A percentile compares a stretch with the other conserved stretches of the same genome.
These are phyloP conservation scores for Tigriopus japonicus DNA, from an alignment of 1,140 invertebrate genomes.

Conservation along the genomic window DNA sequence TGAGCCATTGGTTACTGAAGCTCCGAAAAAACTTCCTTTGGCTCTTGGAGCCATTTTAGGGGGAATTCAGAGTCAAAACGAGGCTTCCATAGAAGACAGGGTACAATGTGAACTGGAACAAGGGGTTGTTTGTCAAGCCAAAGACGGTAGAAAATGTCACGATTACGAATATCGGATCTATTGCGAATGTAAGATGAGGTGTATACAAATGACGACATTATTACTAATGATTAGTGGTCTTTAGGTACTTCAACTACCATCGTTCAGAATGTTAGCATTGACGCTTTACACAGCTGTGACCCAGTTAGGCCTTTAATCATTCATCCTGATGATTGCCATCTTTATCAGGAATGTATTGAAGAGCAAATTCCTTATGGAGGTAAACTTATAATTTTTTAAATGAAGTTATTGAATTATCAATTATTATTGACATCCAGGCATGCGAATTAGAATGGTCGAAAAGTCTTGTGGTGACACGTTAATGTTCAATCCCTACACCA, in stretches of 20 bases:
- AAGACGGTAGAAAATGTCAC: conserved; percentile 22
- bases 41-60: too few relatives aligned
- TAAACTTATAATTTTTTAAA: too few relatives aligned
- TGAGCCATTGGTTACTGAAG: conserved; percentile 34
- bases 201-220: too few relatives aligned
- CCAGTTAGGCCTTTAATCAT: neutral
- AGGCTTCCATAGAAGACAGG: conserved; percentile 36
- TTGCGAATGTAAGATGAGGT: conserved; percentile 38
- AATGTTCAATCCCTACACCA: neutral
- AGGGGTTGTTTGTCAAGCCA: conserved; percentile 41
- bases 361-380: too few relatives aligned
- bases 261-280: too few relatives aligned
- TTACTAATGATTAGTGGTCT: too few relatives aligned
- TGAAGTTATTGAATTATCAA: too few relatives aligned
- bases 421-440: too few relatives aligned
- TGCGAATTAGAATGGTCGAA: too few relatives aligned
- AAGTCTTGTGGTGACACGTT: conserved; percentile 1
- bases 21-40: too few relatives aligned
- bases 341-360: conserved; percentile 1
- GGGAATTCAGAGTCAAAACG: too few relatives aligned
- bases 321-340: neutral
- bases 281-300: neutral
- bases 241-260: too few relatives aligned
- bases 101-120: conserved; percentile 48
- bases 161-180: conserved; percentile 53